Evolutionary conservation across 92 coral and sea anemone species (phyloP), one percentile per base, ranked within the genome.

Genomic region (Palythoa grandis): DNA sequence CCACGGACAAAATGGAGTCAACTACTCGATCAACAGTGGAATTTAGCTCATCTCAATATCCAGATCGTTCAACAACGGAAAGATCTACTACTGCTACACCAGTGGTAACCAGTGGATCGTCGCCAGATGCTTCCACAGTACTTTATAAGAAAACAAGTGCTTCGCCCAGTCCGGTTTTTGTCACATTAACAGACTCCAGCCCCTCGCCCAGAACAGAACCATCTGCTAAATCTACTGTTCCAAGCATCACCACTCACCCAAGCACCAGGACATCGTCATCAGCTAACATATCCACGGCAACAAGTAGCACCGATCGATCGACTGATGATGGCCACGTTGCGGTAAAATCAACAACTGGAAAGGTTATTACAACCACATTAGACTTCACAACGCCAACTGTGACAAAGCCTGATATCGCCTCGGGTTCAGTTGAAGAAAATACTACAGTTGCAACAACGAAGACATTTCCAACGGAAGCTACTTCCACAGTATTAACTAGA

Each of bases 31-130:
- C 83, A 57, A n/a, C 70, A 57, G 7, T 16, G 70, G 17, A 70
- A 37, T 29, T 11, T 7, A 77, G 52, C 70, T 24, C 83, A 77
- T 17, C 70, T 29, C n/a, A 3, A 35, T 70, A 37, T 0, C 57
- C 70, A 52, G 70, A 56, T 25, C 68, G 4, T 19, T 25, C 83
- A 35, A 77, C 43, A 25, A 56, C 67, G 48, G 52, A 20, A 56
- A 58, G 35, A 35, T 12, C 57, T 74, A 22, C 56, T 23, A 25
- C 82, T 54, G 12, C 83, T 29, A 24, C 82, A 29, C 39, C 82
- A 57, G 20, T 56, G 35, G 29, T 12, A 14, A 78, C 83, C 14
- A 35, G 5, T 14, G 50, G 82, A 3, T 15, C 69, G 4, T 20
- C 66, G 12, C 4, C 5, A 47, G 38, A 37, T 40, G 56, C 12